Conservation (phyloP, 2,888 invertebrate genomes). For the Campoplex nolae region DNA sequence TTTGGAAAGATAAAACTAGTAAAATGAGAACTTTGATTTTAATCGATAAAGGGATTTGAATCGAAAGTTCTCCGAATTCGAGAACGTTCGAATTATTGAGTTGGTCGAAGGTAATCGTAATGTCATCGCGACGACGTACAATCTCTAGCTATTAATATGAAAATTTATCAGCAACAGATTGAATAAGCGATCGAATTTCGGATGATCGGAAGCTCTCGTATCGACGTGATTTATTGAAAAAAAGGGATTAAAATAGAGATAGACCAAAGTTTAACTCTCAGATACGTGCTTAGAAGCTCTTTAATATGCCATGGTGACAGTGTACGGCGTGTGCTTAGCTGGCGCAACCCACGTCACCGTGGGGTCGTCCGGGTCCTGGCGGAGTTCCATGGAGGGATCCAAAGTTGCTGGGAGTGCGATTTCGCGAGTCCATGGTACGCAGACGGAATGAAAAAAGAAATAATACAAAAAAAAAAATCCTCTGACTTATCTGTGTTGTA, state of each 20-base stretch:
- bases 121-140: background rate
- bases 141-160: background rate
- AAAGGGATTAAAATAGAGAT: background rate
- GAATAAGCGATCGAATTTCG: background rate
- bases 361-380: constrained; percentile 90
- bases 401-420: constrained; percentile 89
- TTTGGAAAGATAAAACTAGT: background rate
- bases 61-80: background rate
- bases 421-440: constrained; percentile 92
- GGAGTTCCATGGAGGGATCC: constrained; percentile 91
- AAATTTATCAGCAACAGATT: background rate
- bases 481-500: constrained; percentile 40
- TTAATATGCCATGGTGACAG: constrained; percentile 75
- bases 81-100: background rate
- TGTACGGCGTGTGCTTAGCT: constrained; percentile 76
- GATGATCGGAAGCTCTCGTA: background rate
- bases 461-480: background rate
- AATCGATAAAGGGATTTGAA: too few species aligned
- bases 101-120: background rate
- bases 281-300: constrained; percentile 79
- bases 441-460: constrained; percentile 22
- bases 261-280: constrained; percentile 36
- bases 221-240: background rate
- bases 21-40: too few species aligned
- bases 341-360: constrained; percentile 86